Evolutionary conservation across 2,113 vertebrate species (phyloP), one percentile per base, ranked within the genome.

Genomic region (Chloebia gouldiae): DNA sequence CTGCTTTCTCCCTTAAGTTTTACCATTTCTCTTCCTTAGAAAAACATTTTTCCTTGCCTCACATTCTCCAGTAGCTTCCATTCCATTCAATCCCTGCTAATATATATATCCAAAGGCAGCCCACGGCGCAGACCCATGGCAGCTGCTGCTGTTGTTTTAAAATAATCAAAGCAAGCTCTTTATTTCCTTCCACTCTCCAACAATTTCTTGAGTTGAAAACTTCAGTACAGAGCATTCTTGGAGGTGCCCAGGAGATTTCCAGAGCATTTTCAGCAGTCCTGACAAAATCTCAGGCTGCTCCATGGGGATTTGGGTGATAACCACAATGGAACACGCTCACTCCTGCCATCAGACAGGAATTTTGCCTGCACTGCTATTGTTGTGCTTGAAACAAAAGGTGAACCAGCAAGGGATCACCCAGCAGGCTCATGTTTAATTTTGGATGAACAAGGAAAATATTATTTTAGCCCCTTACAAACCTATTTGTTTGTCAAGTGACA

Each of bases 21-120:
- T 98, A 95, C 96, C 97, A 96, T 97, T 98, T 97, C 97, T 98
- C 96, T 85, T 86, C 65, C 97, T 97, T 96, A 90, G 96, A 88
- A 97, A 98, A 98, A 98, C 93, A 97, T 97, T 97, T 97, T 95
- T 76, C 47, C 42, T 95, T 92, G 95, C 87, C 71, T 95, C 83
- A 54, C 86, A 96, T 96, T 97, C 96, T 95, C 95, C 96, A 61
- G 80, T 11, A 94, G 87, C 63, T 93, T 86, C 94, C 37, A 60
- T 56, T 97, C 80, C 92, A 96, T 97, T 97, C 79, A 95, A n/a
- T 81, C 84, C 76, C 57, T 96, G 92, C 50, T 89, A 96, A 96
- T 93, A 90, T 14, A 86, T 23, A 69, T 51, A 91, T 64, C 91
- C 92, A 92, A 82, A 84, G 95, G 85, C 83, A 96, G 96, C 40